Conservation (phyloP, 2,797 vertebrate genomes). For the Schizopygopsis pylzovi region DNA sequence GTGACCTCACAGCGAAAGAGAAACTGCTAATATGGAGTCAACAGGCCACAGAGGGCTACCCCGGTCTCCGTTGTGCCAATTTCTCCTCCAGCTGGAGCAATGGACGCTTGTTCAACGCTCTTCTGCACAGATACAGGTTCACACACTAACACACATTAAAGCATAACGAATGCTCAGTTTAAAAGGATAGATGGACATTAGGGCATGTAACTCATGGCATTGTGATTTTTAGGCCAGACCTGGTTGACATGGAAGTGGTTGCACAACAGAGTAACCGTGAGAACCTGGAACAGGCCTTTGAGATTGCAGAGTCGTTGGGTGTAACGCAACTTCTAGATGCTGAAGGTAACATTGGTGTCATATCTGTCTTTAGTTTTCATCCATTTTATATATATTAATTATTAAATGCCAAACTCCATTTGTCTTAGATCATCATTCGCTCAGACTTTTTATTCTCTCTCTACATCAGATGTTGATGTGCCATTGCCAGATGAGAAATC, state of each 20-base stretch:
- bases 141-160: background rate
- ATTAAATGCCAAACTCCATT: background rate
- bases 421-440: background rate
- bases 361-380: background rate
- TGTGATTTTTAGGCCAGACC: slow-evolving; percentile 85
- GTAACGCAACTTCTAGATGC: slow-evolving; percentile 95
- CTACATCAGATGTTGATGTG: slow-evolving; percentile 90
- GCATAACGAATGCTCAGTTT: background rate
- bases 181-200: background rate
- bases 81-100: slow-evolving; percentile 96
- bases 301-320: slow-evolving; percentile 93
- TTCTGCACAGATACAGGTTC: slow-evolving; percentile 97
- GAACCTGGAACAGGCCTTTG: slow-evolving; percentile 97
- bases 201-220: background rate
- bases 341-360: slow-evolving; percentile 80
- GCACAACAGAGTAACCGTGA: slow-evolving; percentile 91
- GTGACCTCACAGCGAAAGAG: slow-evolving; percentile 98
- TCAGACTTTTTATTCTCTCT: background rate
- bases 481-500: slow-evolving; percentile 97
- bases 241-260: slow-evolving; percentile 95
- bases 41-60: slow-evolving; percentile 91
- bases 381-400: background rate
- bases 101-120: slow-evolving; percentile 96
- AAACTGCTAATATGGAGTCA: slow-evolving; percentile 97
- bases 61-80: slow-evolving; percentile 92